phyloP scores from a whole-genome alignment of 92 coral and sea anemone genomes.

The Phenganax stokvisi region DNA sequence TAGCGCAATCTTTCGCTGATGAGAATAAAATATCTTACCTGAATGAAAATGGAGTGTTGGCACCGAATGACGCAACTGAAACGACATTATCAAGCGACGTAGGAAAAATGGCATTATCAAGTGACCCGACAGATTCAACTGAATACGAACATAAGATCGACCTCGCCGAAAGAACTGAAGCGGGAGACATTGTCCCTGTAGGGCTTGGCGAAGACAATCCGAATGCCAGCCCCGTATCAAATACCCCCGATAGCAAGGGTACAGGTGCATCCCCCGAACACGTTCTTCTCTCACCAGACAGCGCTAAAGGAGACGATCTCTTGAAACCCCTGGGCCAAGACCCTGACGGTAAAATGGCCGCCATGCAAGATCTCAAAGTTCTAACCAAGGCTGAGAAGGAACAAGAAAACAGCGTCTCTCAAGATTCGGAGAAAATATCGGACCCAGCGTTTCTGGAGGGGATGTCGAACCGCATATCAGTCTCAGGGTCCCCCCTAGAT shows the following conservation, averaged over 20 bases:
- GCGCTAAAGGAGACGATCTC: slow-evolving; percentile 10
- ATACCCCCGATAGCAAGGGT: neutral
- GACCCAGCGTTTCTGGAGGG: slow-evolving; percentile 39
- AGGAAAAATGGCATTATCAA: slow-evolving; percentile 1
- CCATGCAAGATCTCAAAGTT: slow-evolving; percentile 28
- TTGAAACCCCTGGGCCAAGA: slow-evolving; percentile 24
- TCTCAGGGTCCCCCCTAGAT: slow-evolving; percentile 20
- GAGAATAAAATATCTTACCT: slow-evolving; percentile 9
- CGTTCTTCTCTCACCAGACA: slow-evolving; percentile 22
- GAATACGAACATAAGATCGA: slow-evolving; percentile 6
- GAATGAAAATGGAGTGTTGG: neutral
- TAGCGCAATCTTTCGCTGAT: slow-evolving; percentile 3
- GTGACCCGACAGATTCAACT: neutral
- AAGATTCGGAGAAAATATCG: slow-evolving; percentile 18
- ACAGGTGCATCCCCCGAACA: slow-evolving; percentile 20
- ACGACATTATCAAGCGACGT: slow-evolving; percentile 1
- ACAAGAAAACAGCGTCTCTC: slow-evolving; percentile 11
- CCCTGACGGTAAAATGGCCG: slow-evolving; percentile 31
- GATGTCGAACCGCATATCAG: slow-evolving; percentile 25
- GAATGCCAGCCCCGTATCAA: neutral
- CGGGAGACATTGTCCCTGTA: slow-evolving; percentile 21
- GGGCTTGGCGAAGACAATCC: neutral
- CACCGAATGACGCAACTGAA: neutral
- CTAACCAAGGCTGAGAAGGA: slow-evolving; percentile 18
- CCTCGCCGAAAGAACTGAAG: slow-evolving; percentile 4